A percentile compares a stretch with the other conserved stretches of the same genome.
These are phyloP conservation scores for Stomatorhinus walkeri DNA, from an alignment of 2,797 vertebrate genomes.

Conservation along the genomic window DNA sequence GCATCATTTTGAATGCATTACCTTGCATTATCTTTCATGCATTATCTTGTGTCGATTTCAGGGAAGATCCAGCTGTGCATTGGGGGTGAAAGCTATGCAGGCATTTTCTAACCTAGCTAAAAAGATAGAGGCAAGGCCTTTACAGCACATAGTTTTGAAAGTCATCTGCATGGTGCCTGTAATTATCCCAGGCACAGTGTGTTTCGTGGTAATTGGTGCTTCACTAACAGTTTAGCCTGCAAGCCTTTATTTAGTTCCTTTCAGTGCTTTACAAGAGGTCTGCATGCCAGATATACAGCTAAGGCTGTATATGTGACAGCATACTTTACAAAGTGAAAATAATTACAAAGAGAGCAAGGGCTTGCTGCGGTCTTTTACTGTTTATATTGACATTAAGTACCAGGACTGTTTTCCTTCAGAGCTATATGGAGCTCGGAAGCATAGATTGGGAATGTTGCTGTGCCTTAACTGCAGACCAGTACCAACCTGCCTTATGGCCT, in stretches of 20 bases:
- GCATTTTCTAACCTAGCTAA: not conserved
- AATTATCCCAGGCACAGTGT: constrained; percentile 29
- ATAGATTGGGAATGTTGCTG: not conserved
- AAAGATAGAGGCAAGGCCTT: not conserved
- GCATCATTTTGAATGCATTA: not conserved
- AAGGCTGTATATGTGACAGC: not conserved
- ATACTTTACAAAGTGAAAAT: not conserved
- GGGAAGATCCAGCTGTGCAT: not conserved
- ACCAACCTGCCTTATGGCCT: not conserved
- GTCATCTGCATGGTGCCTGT: not conserved
- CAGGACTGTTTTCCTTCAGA: not conserved
- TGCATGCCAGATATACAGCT: not conserved
- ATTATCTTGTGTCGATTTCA: not conserved
- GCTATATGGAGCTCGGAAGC: not conserved
- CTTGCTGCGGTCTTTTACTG: not conserved
- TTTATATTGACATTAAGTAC: not conserved
- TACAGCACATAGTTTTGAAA: not conserved
- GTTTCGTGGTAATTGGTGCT: constrained; percentile 20
- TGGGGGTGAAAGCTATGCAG: not conserved
- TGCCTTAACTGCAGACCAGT: not conserved
- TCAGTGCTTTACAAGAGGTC: not conserved
- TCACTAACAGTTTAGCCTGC: constrained; percentile 9
- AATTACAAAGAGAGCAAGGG: not conserved
- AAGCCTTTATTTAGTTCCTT: not conserved
- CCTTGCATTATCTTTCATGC: not conserved